Conservation (phyloP, 2,888 invertebrate species). For the Xestia ashworthii region DNA sequence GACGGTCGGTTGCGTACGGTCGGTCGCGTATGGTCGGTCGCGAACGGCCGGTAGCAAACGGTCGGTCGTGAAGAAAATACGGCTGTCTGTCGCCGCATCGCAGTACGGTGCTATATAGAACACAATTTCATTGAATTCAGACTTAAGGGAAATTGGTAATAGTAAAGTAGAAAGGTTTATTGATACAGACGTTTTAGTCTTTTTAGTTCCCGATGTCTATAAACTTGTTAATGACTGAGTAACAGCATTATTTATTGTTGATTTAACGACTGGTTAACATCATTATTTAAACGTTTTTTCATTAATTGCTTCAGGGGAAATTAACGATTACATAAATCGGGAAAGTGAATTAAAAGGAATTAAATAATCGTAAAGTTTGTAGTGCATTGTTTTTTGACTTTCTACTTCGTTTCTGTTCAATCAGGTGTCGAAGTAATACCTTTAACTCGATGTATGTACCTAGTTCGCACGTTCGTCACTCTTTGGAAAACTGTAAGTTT, state of each 20-base stretch:
- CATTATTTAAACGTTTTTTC: neutral
- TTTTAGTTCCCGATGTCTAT: neutral
- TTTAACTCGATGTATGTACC: neutral
- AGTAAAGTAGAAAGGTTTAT: neutral
- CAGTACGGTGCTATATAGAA: too few relatives aligned
- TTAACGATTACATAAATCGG: neutral
- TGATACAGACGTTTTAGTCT: neutral
- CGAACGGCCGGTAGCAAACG: too few relatives aligned
- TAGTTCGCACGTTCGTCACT: too few relatives aligned
- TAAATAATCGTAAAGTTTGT: neutral
- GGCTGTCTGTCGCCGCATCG: too few relatives aligned
- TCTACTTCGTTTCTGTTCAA: neutral
- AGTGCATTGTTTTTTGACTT: neutral
- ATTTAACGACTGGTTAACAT: neutral
- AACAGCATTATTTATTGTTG: neutral
- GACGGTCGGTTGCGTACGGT: too few relatives aligned
- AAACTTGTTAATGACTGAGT: conserved; percentile 11
- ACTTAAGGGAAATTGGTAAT: neutral
- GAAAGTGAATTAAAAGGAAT: neutral
- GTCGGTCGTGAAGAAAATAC: too few relatives aligned
- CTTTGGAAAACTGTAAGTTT: too few relatives aligned
- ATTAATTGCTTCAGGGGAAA: neutral
- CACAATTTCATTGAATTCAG: too few relatives aligned
- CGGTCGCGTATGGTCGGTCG: too few relatives aligned
- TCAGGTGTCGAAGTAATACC: neutral